Conservation (phyloP, 2,113 vertebrate species). For the Ahaetulla prasina region DNA sequence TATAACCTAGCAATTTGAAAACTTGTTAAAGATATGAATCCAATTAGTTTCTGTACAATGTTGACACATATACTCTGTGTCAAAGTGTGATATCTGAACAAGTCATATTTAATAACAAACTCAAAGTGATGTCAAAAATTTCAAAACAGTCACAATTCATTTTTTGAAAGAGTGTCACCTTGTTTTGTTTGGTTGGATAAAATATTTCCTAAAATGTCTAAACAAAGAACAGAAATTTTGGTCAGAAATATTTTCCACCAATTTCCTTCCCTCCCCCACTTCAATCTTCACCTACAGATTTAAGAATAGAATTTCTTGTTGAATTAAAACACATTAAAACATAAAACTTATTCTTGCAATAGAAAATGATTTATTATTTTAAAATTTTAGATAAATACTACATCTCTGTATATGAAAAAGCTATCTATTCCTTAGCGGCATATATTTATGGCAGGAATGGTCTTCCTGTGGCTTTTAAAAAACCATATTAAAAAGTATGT, state of each 20-base stretch:
- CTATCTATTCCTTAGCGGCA: neutral
- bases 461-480: neutral
- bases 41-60: slow-evolving; percentile 69
- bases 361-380: slow-evolving; percentile 22
- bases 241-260: neutral
- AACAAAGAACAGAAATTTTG: slow-evolving; percentile 42
- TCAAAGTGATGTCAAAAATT: slow-evolving; percentile 61
- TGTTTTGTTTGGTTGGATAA: slow-evolving; percentile 39
- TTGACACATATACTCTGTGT: slow-evolving; percentile 57
- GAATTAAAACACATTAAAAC: slow-evolving; percentile 38
- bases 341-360: slow-evolving; percentile 33
- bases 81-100: slow-evolving; percentile 51
- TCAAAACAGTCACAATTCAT: slow-evolving; percentile 48
- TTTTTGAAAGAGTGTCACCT: neutral
- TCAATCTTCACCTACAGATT: slow-evolving; percentile 2
- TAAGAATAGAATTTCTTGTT: slow-evolving; percentile 36
- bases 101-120: slow-evolving; percentile 60
- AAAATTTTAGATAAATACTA: slow-evolving; percentile 24
- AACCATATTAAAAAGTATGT: neutral
- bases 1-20: slow-evolving; percentile 74
- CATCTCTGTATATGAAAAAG: neutral
- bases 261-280: neutral
- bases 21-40: slow-evolving; percentile 73
- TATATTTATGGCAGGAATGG: slow-evolving; percentile 19
- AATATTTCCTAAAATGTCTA: slow-evolving; percentile 41